These are phyloP conservation scores for Ichneumoninae sp. DNA, from an alignment of 2,888 invertebrate genomes.

Conservation along the genomic window DNA sequence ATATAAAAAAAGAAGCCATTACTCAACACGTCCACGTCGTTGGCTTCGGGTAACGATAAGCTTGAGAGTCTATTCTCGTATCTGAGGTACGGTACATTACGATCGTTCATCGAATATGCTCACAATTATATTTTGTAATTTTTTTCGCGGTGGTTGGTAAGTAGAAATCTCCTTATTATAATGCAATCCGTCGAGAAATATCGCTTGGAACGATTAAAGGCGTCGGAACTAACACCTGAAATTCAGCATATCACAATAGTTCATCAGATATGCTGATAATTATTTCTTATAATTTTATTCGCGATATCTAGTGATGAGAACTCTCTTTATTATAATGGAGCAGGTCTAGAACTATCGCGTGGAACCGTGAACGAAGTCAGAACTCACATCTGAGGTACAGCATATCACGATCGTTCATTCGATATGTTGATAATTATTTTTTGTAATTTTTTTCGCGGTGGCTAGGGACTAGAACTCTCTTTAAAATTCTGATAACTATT, in stretches of 20 bases:
- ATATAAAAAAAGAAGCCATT: background rate
- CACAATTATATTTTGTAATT: background rate
- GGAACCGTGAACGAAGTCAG: background rate
- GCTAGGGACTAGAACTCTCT: too few species aligned
- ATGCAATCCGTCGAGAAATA: background rate
- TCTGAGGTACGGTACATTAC: background rate
- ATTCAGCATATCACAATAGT: background rate
- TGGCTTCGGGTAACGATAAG: background rate
- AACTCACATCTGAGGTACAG: background rate
- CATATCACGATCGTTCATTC: background rate
- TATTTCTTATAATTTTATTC: background rate
- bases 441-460: too few species aligned
- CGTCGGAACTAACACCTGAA: background rate
- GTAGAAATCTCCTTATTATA: background rate
- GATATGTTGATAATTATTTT: background rate
- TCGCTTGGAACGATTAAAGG: background rate
- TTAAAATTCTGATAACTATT: too few species aligned
- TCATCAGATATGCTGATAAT: background rate
- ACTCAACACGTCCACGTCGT: background rate
- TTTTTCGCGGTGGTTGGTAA: background rate
- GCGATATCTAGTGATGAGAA: background rate
- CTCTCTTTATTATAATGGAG: background rate
- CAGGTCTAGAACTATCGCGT: background rate
- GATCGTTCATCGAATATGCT: background rate
- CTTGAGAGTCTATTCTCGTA: background rate